Evolutionary conservation across 2,888 invertebrate genomes (phyloP).

Genomic region (Dione juno): DNA sequence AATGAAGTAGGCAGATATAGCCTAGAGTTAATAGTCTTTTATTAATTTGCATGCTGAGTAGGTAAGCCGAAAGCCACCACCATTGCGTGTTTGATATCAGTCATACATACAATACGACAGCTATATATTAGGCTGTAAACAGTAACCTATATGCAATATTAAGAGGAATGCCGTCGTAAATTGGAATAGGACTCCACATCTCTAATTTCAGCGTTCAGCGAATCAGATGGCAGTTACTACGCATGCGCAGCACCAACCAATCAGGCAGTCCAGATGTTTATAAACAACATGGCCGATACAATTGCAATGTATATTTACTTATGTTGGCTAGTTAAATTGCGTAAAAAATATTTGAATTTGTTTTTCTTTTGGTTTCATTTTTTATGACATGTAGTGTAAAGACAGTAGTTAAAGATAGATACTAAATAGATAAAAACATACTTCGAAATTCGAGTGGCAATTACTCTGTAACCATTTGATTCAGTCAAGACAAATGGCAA

Average conservation of each 20-base stretch:
- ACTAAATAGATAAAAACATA: no score
- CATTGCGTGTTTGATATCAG: no score
- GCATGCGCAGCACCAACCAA: conserved; percentile 58
- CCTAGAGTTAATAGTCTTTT: no score
- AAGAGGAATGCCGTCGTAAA: conserved; percentile 16
- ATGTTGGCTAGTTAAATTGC: not conserved
- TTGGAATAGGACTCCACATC: conserved; percentile 48
- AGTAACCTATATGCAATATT: conserved; percentile 4
- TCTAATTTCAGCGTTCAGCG: conserved; percentile 68
- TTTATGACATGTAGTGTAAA: no score
- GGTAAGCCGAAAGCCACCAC: no score
- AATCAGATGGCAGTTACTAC: conserved; percentile 60
- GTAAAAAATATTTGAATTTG: not conserved
- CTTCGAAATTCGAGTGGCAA: no score
- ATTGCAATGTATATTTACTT: conserved; percentile 14
- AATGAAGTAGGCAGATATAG: no score
- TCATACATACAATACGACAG: not conserved
- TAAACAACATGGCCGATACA: conserved; percentile 61
- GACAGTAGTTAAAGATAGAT: no score
- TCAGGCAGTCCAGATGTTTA: conserved; percentile 54
- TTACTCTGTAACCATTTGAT: no score
- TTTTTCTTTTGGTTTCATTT: not conserved
- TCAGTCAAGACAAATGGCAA: not conserved
- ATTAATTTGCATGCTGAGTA: no score
- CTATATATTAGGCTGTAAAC: not conserved